Evolutionary conservation across 2,888 invertebrate genomes (phyloP).

Genomic region (Argyra leucocephala): DNA sequence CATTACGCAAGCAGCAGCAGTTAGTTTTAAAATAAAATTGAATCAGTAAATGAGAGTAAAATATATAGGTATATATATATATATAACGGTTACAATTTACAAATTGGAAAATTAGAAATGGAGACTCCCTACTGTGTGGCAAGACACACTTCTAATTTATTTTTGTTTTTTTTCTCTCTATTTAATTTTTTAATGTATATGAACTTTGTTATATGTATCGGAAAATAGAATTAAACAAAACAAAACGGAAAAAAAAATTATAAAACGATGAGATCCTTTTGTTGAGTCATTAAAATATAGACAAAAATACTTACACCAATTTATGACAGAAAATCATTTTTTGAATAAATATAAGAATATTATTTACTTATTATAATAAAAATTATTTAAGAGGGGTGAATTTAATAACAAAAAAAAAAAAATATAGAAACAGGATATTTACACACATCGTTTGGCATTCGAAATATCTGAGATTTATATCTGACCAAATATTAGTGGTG

Average conservation of each 20-base stretch:
- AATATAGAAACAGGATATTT: not conserved
- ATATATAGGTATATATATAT: too few relatives aligned
- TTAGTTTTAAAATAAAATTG: too few relatives aligned
- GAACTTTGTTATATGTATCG: too few relatives aligned
- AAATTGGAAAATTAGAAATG: not conserved
- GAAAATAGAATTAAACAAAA: too few relatives aligned
- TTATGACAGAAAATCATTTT: slow-evolving; percentile 2
- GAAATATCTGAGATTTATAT: not conserved
- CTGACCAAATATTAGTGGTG: slow-evolving; percentile 4
- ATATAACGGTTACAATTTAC: not conserved
- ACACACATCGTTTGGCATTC: not conserved
- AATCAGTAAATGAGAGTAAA: not conserved
- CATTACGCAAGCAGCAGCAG: too few relatives aligned
- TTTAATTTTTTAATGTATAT: not conserved
- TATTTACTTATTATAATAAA: not conserved
- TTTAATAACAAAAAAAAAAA: not conserved
- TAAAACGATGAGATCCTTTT: not conserved
- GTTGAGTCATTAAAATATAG: not conserved
- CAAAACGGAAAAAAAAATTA: too few relatives aligned
- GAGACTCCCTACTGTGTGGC: slow-evolving; percentile 3
- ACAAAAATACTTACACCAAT: not conserved
- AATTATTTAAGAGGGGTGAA: not conserved
- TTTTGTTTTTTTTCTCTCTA: not conserved
- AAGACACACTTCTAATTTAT: not conserved
- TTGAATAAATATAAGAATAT: not conserved